Evolutionary conservation across 2,797 vertebrate genomes (phyloP), one percentile per base, ranked within the genome.

Genomic region (Stomatorhinus walkeri): DNA sequence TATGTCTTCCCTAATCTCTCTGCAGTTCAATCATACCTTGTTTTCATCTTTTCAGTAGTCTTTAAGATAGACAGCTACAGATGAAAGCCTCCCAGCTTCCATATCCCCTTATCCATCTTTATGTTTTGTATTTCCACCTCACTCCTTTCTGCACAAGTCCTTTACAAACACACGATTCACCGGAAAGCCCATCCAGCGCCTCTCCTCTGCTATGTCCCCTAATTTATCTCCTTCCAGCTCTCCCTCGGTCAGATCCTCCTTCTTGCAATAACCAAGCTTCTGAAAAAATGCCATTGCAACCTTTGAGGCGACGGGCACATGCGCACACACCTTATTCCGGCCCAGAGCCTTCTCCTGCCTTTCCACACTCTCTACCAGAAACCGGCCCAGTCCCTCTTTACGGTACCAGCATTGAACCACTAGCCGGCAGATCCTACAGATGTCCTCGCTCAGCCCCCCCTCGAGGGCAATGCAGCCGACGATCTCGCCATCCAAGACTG

Each of bases 111-210:
- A 46, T 87, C 89, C 49, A n/a, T 49, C 76, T 64, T 87, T 43
- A 19, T 43, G 76, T 84, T 16, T 59, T 72, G 52, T 72, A 56
- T 51, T 89, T 56, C 68, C 36, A n/a, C 86, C 68, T 72, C 24
- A 14, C 16, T 87, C 19, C 83, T 87, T 76, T 24, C 40, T 91
- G 94, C 91, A 96, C 92, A 97, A 92, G 90, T 97, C 95, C 92
- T 97, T 98, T 91, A 96, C 96, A 91, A 96, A 98, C 89, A 97
- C 96, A 86, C 95, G 96, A 36, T 96, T 96, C 72, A 98, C 93
- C 0, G 94, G 93, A 90, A 96, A 95, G 64, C 97, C 97, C 91
- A 98, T 91, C 92, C 97, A 97, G 48, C 96, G 91, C 93, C 94
- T 93, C 92, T 95, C 94, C 49, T 95, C 94, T 88, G 89, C 93